Conservation (phyloP, 1,140 invertebrate species). For the Planococcus citri region DNA sequence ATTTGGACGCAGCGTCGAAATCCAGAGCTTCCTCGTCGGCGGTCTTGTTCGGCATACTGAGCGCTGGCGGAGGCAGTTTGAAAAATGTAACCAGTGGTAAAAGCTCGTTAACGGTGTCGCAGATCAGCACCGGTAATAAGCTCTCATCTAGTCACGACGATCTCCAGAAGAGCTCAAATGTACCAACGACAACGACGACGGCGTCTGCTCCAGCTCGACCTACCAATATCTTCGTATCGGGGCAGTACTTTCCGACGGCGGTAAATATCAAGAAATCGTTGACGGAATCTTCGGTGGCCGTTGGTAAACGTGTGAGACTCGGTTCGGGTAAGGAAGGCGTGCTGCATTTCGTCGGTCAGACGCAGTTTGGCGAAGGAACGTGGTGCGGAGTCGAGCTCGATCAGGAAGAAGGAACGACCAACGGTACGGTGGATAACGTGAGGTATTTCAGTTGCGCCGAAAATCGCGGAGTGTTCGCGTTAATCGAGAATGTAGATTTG, state of each 20-base stretch:
- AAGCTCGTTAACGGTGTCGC: constrained; percentile 13
- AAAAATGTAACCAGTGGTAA: constrained; percentile 3
- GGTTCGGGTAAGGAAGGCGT: constrained; percentile 39
- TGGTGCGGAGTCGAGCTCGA: constrained; percentile 52
- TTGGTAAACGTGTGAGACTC: constrained; percentile 42
- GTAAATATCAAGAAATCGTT: constrained; percentile 28
- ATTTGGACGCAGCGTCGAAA: constrained; percentile 26
- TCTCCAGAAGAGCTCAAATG: too few relatives aligned
- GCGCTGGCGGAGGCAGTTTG: constrained; percentile 21
- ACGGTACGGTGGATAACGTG: constrained; percentile 45
- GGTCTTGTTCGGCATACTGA: constrained; percentile 26
- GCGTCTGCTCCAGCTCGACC: constrained; percentile 21
- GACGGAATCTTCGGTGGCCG: constrained; percentile 30
- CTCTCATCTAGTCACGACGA: constrained; percentile 23
- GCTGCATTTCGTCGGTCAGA: constrained; percentile 43
- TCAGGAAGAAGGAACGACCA: constrained; percentile 45
- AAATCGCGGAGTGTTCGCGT: constrained; percentile 40
- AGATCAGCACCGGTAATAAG: constrained; percentile 11
- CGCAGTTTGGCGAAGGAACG: constrained; percentile 42
- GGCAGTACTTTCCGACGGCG: constrained; percentile 26
- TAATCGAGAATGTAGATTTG: constrained; percentile 35
- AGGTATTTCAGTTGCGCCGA: constrained; percentile 40
- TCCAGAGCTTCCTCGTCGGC: constrained; percentile 25
- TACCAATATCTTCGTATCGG: constrained; percentile 24
- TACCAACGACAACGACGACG: constrained; percentile 22